These are phyloP conservation scores for Conistra vaccinii DNA, from an alignment of 2,888 invertebrate species.

Conservation along the genomic window DNA sequence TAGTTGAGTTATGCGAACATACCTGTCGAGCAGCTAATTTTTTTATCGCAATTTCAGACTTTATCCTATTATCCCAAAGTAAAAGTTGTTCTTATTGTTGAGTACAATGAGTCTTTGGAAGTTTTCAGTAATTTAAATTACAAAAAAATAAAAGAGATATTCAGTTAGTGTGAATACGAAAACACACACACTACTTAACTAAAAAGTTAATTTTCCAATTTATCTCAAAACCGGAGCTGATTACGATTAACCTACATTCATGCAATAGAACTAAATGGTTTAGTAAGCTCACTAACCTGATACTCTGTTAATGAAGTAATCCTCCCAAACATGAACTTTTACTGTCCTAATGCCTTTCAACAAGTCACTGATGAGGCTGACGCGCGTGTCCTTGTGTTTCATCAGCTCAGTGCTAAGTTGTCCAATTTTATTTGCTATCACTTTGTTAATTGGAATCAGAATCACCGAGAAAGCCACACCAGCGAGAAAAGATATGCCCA, in stretches of 20 bases:
- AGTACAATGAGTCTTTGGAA: no score
- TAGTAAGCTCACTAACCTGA: conserved; percentile 86
- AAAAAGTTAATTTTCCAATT: background rate
- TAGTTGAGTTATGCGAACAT: background rate
- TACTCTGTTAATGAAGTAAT: conserved; percentile 94
- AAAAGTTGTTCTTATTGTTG: background rate
- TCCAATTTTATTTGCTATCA: conserved; percentile 97
- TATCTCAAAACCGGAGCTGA: background rate
- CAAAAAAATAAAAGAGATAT: background rate
- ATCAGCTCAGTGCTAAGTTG: conserved; percentile 96
- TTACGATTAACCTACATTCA: background rate
- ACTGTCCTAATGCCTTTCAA: conserved; percentile 96
- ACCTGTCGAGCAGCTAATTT: background rate
- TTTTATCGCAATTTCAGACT: background rate
- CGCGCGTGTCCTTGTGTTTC: conserved; percentile 96
- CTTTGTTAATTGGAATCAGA: conserved; percentile 97
- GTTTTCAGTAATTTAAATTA: background rate
- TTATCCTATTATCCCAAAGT: background rate
- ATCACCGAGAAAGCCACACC: conserved; percentile 96
- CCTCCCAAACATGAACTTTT: conserved; percentile 98
- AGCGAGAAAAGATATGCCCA: conserved; percentile 97
- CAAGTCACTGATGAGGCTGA: conserved; percentile 96
- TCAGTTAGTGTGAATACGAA: no score
- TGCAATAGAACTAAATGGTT: background rate
- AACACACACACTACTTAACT: background rate